These are phyloP conservation scores for Oligia fasciuncula DNA, from an alignment of 2,888 invertebrate genomes.

Conservation along the genomic window DNA sequence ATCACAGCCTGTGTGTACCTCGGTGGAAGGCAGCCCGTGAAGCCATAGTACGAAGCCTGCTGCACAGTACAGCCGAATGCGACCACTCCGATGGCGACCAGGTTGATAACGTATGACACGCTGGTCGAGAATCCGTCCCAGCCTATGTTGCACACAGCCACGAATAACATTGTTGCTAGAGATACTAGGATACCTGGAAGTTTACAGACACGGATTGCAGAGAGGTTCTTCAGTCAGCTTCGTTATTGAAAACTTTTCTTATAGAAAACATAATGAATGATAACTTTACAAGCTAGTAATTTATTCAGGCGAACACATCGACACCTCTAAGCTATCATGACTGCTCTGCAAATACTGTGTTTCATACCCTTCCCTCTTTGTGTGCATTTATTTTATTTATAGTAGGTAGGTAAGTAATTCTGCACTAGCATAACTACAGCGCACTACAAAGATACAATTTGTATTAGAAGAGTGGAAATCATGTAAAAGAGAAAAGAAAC, in stretches of 20 bases:
- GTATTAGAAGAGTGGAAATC: constrained; percentile 5
- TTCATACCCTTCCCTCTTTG: neutral
- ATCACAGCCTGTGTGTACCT: constrained; percentile 98
- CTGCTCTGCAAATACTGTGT: neutral
- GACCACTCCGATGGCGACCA: constrained; percentile 95
- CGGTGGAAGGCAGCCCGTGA: constrained; percentile 97
- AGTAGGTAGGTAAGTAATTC: neutral
- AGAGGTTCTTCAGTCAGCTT: neutral
- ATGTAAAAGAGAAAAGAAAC: neutral
- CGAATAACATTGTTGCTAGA: constrained; percentile 94
- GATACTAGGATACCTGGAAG: constrained; percentile 94
- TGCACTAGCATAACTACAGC: neutral
- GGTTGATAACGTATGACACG: constrained; percentile 95
- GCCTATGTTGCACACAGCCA: constrained; percentile 96
- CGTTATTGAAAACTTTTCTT: neutral
- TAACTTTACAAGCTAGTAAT: neutral
- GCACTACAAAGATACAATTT: neutral
- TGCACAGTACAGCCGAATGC: constrained; percentile 98
- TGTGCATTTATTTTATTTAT: neutral
- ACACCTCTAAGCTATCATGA: neutral
- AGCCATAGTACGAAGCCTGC: constrained; percentile 98
- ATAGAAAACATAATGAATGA: neutral
- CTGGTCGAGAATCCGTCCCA: constrained; percentile 94
- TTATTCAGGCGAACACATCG: neutral
- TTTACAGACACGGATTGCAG: constrained; percentile 4